phyloP scores from a whole-genome alignment of 2,888 invertebrate genomes.

The Heliconius sara region DNA sequence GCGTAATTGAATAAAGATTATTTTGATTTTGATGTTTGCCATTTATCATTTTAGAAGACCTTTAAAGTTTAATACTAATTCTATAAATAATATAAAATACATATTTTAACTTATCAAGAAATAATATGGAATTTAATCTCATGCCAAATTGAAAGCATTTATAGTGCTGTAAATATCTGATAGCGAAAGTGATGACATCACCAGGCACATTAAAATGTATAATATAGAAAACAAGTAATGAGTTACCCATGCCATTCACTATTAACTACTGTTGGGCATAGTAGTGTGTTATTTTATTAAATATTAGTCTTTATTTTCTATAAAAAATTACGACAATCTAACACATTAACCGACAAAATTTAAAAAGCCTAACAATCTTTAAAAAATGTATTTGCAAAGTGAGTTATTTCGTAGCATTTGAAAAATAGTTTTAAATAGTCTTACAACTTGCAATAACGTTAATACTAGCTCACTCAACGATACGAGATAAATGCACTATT shows the following conservation, averaged over 20 bases:
- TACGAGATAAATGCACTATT: constrained; percentile 14
- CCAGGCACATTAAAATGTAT: background rate
- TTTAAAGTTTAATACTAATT: too few species aligned
- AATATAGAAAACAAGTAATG: background rate
- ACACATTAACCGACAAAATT: background rate
- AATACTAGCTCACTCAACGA: background rate
- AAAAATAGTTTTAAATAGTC: background rate
- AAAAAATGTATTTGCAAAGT: background rate
- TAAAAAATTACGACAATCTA: background rate
- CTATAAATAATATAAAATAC: too few species aligned
- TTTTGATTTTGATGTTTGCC: too few species aligned
- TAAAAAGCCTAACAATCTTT: background rate
- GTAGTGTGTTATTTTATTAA: too few species aligned
- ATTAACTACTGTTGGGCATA: too few species aligned
- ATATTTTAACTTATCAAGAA: too few species aligned
- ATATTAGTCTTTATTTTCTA: background rate
- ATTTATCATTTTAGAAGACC: too few species aligned
- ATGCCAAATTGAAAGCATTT: background rate
- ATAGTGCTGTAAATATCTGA: background rate
- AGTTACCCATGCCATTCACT: background rate
- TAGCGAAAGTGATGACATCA: background rate
- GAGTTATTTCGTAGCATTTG: background rate
- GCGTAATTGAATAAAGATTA: too few species aligned
- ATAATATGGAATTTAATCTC: too few species aligned
- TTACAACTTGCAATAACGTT: background rate